A percentile compares a stretch with the other conserved stretches of the same genome.
Conservation (phyloP, 2,113 vertebrate genomes). For the Ardeotis arabs region DNA sequence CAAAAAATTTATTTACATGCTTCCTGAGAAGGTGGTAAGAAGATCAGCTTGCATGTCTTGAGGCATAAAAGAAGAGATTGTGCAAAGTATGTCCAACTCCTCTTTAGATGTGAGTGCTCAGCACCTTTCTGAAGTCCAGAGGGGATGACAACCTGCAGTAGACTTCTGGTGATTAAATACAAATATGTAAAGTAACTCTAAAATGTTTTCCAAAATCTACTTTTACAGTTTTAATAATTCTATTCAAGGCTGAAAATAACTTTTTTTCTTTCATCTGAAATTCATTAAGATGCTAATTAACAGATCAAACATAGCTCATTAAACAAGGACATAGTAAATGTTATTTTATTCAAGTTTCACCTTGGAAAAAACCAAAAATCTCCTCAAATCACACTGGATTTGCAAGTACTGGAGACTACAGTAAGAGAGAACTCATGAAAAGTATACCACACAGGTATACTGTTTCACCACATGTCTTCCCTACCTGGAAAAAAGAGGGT, state of each 20-base stretch:
- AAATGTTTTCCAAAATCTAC: neutral
- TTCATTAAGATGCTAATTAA: conserved; percentile 40
- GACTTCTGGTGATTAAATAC: neutral
- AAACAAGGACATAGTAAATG: neutral
- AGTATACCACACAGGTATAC: neutral
- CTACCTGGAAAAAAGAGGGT: neutral
- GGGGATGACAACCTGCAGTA: neutral
- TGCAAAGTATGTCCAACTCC: neutral
- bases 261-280: neutral
- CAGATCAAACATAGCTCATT: conserved; percentile 12
- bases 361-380: neutral
- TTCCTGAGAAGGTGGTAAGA: neutral
- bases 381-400: neutral
- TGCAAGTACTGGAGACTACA: neutral
- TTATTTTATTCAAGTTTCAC: conserved; percentile 35
- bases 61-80: neutral
- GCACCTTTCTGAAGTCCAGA: neutral
- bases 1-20: neutral
- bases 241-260: neutral
- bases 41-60: neutral
- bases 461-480: neutral
- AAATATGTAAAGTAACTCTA: neutral
- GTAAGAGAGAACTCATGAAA: neutral
- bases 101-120: neutral
- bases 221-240: neutral